phyloP scores from a whole-genome alignment of 2,113 vertebrate genomes.

The Charina bottae region DNA sequence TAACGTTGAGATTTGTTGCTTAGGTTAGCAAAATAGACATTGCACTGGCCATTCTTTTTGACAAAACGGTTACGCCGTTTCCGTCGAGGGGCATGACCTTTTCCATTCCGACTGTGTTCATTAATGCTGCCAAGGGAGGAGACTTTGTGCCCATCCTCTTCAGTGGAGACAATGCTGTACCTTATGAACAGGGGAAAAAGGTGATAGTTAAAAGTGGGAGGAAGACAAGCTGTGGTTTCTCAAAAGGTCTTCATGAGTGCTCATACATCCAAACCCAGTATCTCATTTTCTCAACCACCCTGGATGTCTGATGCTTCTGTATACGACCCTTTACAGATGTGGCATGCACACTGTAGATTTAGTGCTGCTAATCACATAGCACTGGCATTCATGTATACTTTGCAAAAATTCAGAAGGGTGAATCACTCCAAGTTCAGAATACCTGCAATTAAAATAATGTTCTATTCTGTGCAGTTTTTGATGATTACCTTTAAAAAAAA shows the following conservation, averaged over 20 bases:
- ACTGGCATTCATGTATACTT: not conserved
- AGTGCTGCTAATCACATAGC: not conserved
- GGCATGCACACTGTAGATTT: not conserved
- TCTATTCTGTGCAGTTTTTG: not conserved
- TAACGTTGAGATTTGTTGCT: slow-evolving; percentile 94
- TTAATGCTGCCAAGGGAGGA: slow-evolving; percentile 76
- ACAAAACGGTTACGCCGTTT: slow-evolving; percentile 94
- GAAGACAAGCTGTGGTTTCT: not conserved
- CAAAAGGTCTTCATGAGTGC: not conserved
- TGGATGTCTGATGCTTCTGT: not conserved
- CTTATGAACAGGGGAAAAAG: slow-evolving; percentile 69
- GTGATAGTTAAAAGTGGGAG: slow-evolving; percentile 29
- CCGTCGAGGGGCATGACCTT: slow-evolving; percentile 78
- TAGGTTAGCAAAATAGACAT: slow-evolving; percentile 93
- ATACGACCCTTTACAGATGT: not conserved
- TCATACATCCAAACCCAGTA: not conserved
- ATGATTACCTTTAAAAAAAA: not conserved
- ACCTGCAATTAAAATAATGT: not conserved
- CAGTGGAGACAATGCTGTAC: slow-evolving; percentile 86
- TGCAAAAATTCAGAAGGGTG: not conserved
- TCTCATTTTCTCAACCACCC: not conserved
- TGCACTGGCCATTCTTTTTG: slow-evolving; percentile 97
- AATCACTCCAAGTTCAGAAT: not conserved
- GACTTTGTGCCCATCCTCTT: slow-evolving; percentile 84
- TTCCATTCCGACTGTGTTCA: slow-evolving; percentile 77